A percentile compares a stretch with the other conserved stretches of the same genome.
Evolutionary conservation across 2,113 vertebrate species (phyloP).

Genomic region (Zosterops pallidus): DNA sequence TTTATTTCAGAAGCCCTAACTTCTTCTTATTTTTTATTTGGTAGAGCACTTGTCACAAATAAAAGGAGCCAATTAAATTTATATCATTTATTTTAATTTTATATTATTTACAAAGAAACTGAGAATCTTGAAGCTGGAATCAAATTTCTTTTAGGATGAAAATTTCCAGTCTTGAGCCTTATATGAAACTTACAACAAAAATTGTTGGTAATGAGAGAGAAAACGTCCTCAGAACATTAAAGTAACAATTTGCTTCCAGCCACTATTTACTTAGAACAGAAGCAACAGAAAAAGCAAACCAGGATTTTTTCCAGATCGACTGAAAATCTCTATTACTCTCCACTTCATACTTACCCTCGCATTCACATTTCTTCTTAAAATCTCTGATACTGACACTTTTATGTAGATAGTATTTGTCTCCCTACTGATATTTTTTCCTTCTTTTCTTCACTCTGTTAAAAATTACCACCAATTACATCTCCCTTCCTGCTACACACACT

Average conservation of each 20-base stretch:
- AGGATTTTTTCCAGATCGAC: not conserved
- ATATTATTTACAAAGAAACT: not conserved
- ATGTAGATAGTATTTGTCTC: not conserved
- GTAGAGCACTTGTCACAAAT: not conserved
- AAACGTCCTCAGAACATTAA: not conserved
- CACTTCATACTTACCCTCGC: not conserved
- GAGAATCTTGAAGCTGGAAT: not conserved
- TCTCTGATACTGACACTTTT: not conserved
- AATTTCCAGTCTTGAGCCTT: not conserved
- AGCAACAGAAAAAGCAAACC: not conserved
- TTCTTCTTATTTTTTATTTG: not conserved
- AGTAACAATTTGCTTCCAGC: not conserved
- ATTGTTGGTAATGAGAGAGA: not conserved
- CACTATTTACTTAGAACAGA: not conserved
- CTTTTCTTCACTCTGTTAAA: not conserved
- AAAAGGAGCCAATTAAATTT: not conserved
- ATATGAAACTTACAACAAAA: not conserved
- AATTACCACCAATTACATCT: not conserved
- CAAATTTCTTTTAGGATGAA: not conserved
- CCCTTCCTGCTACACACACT: not conserved
- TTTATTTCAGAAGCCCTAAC: not conserved
- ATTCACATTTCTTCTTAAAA: not conserved
- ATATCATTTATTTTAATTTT: not conserved
- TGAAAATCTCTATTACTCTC: not conserved
- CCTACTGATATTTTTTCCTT: not conserved